Base-by-base conservation (phyloP, 2,888 invertebrate genomes). In the Oxystoma pomonae region DNA sequence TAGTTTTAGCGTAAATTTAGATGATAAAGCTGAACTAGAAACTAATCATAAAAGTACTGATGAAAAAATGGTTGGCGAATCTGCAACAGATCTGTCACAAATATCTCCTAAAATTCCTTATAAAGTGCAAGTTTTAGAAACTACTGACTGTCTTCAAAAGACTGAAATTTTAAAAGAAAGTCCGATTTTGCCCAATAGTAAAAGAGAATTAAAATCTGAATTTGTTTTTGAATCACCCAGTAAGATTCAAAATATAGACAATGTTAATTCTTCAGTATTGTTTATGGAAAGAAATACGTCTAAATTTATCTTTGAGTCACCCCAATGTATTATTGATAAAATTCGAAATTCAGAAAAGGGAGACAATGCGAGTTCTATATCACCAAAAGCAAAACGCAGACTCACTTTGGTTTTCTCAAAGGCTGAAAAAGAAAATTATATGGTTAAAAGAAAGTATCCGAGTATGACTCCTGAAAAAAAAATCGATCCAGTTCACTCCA, bases 391-490 rank as follows among this genome's bases (percentile, higher is more conserved):
- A 61, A 67, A 64, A 58, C 50, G 51, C 20, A 55, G 53, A 17
- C 55, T 72, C 12, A 71, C 71, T 12, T 65, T 72, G 49, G 63
- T 72, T 18, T 69, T 72, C 59, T 71, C 70, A 7, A 72, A 72
- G 63, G 19, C 60, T 55, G 65, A 71, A 20, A 72, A 72, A 55
- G 71, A 72, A 59, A 73, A 73, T 63, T 69, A 70, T 50, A 69
- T 66, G 56, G 68, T 69, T 55, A 68, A 68, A 62, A 59, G 72
- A n/a, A 72, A 72, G 55, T 70, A 66, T 60, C 65, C 62, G 1
- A 71, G 72, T 57, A 55, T 70, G 21, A 77, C 77, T 1, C 78
- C 78, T n/a, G 67, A 70, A 55, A 78, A 76, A 66, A 60, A 60
- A 59, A 70, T 68, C 63, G 62, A 67, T 55, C 76, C 74, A 57